phyloP scores from a whole-genome alignment of 2,888 invertebrate genomes.

The Ceratothoa steindachneri region DNA sequence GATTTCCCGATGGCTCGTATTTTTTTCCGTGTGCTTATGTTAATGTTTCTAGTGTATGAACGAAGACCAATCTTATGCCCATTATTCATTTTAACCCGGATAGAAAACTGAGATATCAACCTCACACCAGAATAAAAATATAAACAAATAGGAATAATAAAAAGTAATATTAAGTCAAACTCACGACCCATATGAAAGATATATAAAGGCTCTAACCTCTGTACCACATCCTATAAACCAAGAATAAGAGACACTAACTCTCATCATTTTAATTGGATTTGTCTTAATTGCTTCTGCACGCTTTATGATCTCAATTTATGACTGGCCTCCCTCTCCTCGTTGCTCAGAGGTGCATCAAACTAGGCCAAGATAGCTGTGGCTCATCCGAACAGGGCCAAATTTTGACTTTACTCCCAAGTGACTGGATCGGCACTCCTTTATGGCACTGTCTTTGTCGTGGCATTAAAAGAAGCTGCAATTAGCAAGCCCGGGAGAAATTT shows the following conservation, averaged over 20 bases:
- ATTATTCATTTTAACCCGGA: no score
- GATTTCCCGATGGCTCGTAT: no score
- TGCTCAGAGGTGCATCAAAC: background rate
- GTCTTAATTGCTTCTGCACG: slow-evolving; percentile 40
- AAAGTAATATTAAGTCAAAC: background rate
- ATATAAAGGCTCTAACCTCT: slow-evolving; percentile 5
- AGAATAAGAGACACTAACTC: slow-evolving; percentile 16
- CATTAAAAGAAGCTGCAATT: background rate
- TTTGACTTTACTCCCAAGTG: background rate
- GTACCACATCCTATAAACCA: slow-evolving; percentile 9
- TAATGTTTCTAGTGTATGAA: no score
- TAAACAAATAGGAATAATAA: no score
- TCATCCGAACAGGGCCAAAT: background rate
- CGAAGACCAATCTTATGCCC: no score
- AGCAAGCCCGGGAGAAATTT: background rate
- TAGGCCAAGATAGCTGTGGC: background rate
- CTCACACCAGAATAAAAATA: no score
- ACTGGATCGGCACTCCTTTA: background rate
- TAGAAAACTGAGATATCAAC: no score
- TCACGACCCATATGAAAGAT: background rate
- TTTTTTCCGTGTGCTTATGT: no score
- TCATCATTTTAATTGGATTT: slow-evolving; percentile 44
- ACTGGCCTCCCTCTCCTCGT: background rate
- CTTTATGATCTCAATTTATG: slow-evolving; percentile 41
- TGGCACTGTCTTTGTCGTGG: background rate